phyloP scores from a whole-genome alignment of 2,797 vertebrate species.

The Cynodonichthys magdalenae region DNA sequence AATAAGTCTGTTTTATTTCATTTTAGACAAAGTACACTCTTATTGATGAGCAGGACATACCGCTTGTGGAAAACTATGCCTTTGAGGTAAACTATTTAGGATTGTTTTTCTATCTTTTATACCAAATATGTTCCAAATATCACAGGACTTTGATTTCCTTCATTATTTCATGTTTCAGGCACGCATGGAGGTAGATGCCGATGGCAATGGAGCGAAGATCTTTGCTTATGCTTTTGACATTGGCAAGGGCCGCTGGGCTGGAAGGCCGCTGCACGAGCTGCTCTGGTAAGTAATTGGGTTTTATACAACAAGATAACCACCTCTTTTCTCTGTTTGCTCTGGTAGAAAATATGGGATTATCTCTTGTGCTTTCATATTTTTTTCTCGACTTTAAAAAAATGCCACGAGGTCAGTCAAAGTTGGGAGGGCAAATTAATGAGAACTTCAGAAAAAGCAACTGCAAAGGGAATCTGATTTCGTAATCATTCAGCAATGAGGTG shows the following conservation, averaged over 20 bases:
- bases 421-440: background rate
- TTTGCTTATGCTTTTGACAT: conserved; percentile 98
- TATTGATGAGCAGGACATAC: conserved; percentile 98
- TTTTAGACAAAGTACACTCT: conserved; percentile 96
- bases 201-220: conserved; percentile 98
- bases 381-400: background rate
- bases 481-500: no score
- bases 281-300: conserved; percentile 87
- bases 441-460: background rate
- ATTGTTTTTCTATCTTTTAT: no score
- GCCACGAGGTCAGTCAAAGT: background rate
- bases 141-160: background rate
- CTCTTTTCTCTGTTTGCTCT: background rate
- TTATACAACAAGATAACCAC: background rate
- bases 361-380: background rate
- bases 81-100: conserved; percentile 89
- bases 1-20: conserved; percentile 6
- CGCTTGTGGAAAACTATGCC: conserved; percentile 97
- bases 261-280: conserved; percentile 92
- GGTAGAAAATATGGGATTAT: background rate
- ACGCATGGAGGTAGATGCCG: conserved; percentile 97
- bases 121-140: no score
- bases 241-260: conserved; percentile 93
- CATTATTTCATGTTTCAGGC: conserved; percentile 78
- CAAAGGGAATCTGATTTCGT: no score